A percentile compares a stretch with the other conserved stretches of the same genome.
These are phyloP conservation scores for Eulemur coronatus DNA, from an alignment of 2,797 vertebrate species.

Conservation along the genomic window DNA sequence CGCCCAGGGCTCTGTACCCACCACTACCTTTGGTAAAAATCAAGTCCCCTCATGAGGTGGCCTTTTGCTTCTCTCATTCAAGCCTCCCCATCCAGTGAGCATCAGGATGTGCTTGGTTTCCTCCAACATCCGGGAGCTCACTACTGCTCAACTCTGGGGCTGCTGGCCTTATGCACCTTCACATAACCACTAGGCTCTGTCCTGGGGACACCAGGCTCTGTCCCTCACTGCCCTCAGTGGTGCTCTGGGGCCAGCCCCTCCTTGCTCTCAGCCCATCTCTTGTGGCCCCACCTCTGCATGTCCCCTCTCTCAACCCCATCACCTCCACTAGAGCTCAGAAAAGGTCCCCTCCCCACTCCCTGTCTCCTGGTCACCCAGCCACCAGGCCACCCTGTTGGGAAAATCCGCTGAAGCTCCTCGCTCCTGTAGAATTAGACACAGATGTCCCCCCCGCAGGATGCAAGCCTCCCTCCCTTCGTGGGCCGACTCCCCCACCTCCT, in stretches of 20 bases:
- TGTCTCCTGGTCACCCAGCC: not conserved
- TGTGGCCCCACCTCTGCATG: not conserved
- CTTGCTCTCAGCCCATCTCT: not conserved
- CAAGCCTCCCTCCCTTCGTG: not conserved
- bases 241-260: not conserved
- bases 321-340: not conserved
- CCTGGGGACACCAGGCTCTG: not conserved
- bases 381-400: rapidly evolving
- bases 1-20: not conserved
- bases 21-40: not conserved
- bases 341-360: not conserved
- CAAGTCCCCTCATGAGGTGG: not conserved
- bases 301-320: too few relatives aligned
- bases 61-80: not conserved
- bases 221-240: not conserved
- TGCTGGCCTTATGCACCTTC: not conserved
- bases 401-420: not conserved
- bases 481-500: not conserved
- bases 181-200: not conserved
- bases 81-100: not conserved
- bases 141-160: too few relatives aligned
- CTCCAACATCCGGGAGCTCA: not conserved
- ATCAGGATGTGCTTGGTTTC: not conserved
- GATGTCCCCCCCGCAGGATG: too few relatives aligned
- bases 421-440: not conserved